Percentiles rank a stretch among this genome's conserved stretches.
Evolutionary conservation across 2,888 invertebrate species (phyloP).

Genomic region (Tineola bisselliella): DNA sequence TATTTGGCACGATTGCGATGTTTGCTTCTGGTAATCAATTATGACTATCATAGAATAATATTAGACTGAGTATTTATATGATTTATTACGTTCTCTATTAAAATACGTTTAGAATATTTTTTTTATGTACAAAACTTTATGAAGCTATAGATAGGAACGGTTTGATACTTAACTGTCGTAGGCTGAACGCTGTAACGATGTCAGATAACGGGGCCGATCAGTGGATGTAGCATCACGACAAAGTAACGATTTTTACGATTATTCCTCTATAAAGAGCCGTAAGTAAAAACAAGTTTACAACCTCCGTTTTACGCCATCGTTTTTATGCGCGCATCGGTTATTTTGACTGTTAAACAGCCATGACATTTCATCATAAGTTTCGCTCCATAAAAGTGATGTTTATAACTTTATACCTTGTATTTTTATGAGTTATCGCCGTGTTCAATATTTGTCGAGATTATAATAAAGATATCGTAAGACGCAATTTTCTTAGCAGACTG

Average conservation of each 20-base stretch:
- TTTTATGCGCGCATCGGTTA: constrained; percentile 38
- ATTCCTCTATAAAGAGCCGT: constrained; percentile 55
- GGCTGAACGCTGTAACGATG: constrained; percentile 9
- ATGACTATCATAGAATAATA: neutral
- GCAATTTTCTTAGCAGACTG: no score
- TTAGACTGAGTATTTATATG: neutral
- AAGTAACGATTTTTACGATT: constrained; percentile 56
- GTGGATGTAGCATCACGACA: constrained; percentile 41
- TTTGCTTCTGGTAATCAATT: neutral
- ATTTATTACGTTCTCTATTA: no score
- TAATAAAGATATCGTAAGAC: neutral
- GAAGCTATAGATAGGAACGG: neutral
- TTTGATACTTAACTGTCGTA: neutral
- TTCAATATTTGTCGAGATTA: neutral
- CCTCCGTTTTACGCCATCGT: constrained; percentile 42
- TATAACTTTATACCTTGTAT: constrained; percentile 1
- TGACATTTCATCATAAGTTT: constrained; percentile 12
- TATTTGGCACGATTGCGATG: neutral
- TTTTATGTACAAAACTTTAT: neutral
- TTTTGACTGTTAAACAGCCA: constrained; percentile 26
- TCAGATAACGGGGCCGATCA: constrained; percentile 39
- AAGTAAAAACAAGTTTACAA: constrained; percentile 62
- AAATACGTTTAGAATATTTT: neutral
- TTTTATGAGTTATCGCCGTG: neutral
- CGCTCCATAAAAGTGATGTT: constrained; percentile 4